Conservation (phyloP, 2,113 vertebrate species). For the Hiodon tergisus region DNA sequence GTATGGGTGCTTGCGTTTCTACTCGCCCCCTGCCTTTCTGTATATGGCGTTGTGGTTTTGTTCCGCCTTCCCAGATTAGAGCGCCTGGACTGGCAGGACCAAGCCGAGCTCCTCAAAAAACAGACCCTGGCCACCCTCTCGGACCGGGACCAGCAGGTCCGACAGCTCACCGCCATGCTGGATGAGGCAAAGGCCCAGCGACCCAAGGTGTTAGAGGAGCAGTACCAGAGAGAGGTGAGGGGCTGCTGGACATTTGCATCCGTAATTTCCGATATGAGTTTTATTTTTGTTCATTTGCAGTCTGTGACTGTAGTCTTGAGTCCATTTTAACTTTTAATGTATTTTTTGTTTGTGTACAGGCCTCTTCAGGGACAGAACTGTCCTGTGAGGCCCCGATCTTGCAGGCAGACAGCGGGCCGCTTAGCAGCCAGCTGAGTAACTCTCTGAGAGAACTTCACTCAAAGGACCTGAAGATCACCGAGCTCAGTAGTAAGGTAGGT, state of each 20-base stretch:
- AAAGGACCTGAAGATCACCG: slow-evolving; percentile 69
- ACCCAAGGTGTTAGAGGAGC: slow-evolving; percentile 50
- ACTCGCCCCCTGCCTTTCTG: slow-evolving; percentile 14
- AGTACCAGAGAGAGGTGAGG: slow-evolving; percentile 64
- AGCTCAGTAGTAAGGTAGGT: slow-evolving; percentile 66
- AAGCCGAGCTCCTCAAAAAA: slow-evolving; percentile 71
- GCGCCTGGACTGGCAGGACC: slow-evolving; percentile 63
- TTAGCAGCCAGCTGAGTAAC: slow-evolving; percentile 57
- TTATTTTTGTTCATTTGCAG: background rate
- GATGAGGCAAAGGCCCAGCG: slow-evolving; percentile 56
- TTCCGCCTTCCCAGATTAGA: slow-evolving; percentile 55
- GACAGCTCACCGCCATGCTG: slow-evolving; percentile 59
- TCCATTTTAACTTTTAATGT: background rate
- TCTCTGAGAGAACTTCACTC: slow-evolving; percentile 68
- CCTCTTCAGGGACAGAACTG: slow-evolving; percentile 33
- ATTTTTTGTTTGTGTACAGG: slow-evolving; percentile 42
- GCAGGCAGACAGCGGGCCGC: slow-evolving; percentile 50
- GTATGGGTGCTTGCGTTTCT: background rate
- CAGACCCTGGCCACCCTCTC: slow-evolving; percentile 74
- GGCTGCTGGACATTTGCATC: too few species aligned
- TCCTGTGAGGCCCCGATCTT: slow-evolving; percentile 31
- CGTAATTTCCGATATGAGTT: background rate
- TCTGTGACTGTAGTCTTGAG: background rate
- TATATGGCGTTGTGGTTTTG: background rate
- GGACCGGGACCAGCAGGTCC: slow-evolving; percentile 76